phyloP scores from a whole-genome alignment of 1,140 invertebrate species.

The Lucilia sericata region DNA sequence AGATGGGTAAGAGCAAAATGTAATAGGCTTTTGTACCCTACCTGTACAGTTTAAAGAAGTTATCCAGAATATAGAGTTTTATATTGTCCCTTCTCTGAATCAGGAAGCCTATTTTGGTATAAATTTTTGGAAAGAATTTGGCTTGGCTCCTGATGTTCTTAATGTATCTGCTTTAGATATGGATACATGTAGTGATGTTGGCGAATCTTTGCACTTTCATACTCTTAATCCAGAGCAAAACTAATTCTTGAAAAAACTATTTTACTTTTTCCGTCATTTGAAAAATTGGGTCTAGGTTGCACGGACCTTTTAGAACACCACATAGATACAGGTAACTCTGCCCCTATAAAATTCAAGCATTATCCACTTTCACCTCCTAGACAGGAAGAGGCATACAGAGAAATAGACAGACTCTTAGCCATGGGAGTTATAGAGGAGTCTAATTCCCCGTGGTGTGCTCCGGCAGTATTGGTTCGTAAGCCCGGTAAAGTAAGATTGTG shows the following conservation, averaged over 20 bases:
- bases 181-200: no score
- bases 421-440: conserved; percentile 7
- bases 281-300: no score
- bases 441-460: no score
- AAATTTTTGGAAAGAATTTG: neutral
- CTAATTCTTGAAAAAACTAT: no score
- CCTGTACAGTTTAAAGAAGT: neutral
- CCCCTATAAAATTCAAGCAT: neutral
- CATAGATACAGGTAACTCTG: neutral
- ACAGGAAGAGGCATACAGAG: neutral
- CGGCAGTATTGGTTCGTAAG: no score
- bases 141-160: no score
- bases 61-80: neutral
- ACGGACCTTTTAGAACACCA: no score
- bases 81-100: neutral
- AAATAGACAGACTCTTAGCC: neutral
- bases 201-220: no score
- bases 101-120: neutral
- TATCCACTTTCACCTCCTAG: neutral
- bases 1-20: neutral
- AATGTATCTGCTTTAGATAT: no score
- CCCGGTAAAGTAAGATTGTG: conserved; percentile 55
- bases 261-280: no score
- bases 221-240: no score
- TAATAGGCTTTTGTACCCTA: neutral